A percentile compares a stretch with the other conserved stretches of the same genome.
Evolutionary conservation across 2,113 vertebrate species (phyloP).

Genomic region (Chamaetylas fuelleborni): DNA sequence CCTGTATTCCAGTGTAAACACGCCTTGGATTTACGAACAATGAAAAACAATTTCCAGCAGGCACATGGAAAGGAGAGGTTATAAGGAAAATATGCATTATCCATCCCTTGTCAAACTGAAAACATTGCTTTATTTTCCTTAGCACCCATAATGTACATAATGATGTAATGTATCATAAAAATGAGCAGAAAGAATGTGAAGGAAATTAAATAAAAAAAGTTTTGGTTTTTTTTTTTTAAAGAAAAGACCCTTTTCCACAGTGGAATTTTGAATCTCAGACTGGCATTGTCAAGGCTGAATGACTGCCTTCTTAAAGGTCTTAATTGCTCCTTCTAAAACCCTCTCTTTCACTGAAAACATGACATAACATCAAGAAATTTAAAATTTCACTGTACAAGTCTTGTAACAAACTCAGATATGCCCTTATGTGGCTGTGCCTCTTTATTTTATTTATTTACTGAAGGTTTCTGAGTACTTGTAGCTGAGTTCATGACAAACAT

Average conservation of each 20-base stretch:
- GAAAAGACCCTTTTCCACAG: not conserved
- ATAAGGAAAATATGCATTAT: conserved; percentile 20
- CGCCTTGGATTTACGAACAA: conserved; percentile 79
- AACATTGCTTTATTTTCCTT: conserved; percentile 6
- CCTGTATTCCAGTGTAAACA: conserved; percentile 81
- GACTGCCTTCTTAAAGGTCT: not conserved
- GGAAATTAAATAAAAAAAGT: not conserved
- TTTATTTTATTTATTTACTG: not conserved
- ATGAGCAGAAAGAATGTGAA: not conserved
- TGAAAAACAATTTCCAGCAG: conserved; percentile 76
- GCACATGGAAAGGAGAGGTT: conserved; percentile 52
- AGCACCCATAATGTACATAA: not conserved
- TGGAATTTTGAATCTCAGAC: not conserved
- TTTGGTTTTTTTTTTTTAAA: not conserved
- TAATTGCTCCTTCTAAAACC: not conserved
- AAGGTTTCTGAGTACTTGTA: not conserved
- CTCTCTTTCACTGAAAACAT: not conserved
- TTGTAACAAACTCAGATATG: not conserved
- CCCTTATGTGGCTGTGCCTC: not conserved
- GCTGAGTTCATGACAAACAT: not conserved
- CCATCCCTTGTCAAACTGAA: not conserved
- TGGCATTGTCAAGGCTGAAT: not conserved
- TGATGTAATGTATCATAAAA: not conserved
- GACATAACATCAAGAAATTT: not conserved
- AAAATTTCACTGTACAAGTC: not conserved